Evolutionary conservation across 2,797 vertebrate species (phyloP).

Genomic region (Catostomus latipinnis): DNA sequence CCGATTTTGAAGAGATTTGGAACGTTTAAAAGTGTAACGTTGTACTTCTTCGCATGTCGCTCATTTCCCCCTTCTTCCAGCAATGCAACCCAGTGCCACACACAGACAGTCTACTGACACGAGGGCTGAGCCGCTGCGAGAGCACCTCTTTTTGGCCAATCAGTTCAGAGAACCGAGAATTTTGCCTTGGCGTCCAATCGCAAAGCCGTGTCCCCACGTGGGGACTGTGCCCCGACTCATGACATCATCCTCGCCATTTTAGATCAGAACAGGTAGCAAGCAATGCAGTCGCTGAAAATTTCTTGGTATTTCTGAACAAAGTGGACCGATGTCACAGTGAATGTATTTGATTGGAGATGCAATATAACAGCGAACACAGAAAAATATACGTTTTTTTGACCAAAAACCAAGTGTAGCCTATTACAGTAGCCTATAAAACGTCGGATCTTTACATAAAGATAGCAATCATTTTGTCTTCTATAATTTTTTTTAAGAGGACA

Average conservation of each 20-base stretch:
- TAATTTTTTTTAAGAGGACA: not conserved
- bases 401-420: not conserved
- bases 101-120: slow-evolving; percentile 86
- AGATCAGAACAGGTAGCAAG: slow-evolving; percentile 81
- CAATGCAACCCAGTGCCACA: slow-evolving; percentile 78
- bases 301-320: slow-evolving; percentile 60
- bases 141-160: slow-evolving; percentile 80
- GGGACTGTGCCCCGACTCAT: slow-evolving; percentile 64
- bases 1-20: slow-evolving; percentile 55
- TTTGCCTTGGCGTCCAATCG: slow-evolving; percentile 70
- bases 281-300: slow-evolving; percentile 50
- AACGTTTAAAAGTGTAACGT: slow-evolving; percentile 67
- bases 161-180: slow-evolving; percentile 66
- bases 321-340: slow-evolving; percentile 14
- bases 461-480: not conserved
- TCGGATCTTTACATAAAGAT: not conserved
- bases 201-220: slow-evolving; percentile 81
- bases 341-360: slow-evolving; percentile 7
- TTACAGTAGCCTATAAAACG: not conserved
- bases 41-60: slow-evolving; percentile 74
- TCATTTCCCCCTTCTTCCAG: slow-evolving; percentile 48
- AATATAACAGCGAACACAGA: not conserved
- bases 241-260: slow-evolving; percentile 88
- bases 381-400: not conserved
- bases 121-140: slow-evolving; percentile 85